Conservation (phyloP, 2,888 invertebrate species). For the Drosophila birchii region DNA sequence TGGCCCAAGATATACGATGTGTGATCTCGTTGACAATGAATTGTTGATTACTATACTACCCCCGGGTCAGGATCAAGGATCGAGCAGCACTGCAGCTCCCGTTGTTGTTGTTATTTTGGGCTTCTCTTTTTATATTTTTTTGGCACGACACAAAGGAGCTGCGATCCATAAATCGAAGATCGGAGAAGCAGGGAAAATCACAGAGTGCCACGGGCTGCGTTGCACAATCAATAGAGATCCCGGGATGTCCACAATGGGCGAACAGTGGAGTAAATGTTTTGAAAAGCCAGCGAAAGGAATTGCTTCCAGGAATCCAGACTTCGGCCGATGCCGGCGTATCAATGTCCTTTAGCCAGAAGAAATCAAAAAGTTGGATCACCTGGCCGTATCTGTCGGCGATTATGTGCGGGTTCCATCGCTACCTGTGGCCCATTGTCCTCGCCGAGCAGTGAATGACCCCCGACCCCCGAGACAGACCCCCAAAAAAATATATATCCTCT, state of each 20-base stretch:
- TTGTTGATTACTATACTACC: slow-evolving; percentile 66
- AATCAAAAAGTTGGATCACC: slow-evolving; percentile 83
- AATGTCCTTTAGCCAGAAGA: slow-evolving; percentile 80
- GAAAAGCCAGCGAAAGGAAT: slow-evolving; percentile 83
- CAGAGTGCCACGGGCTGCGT: slow-evolving; percentile 81
- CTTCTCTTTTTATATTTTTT: slow-evolving; percentile 51
- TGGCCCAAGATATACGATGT: slow-evolving; percentile 79
- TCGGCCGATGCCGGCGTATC: slow-evolving; percentile 63
- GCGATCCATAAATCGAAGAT: slow-evolving; percentile 74
- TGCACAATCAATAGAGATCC: slow-evolving; percentile 75
- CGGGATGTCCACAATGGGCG: slow-evolving; percentile 36
- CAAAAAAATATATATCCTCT: slow-evolving; percentile 40
- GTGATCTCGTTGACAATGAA: slow-evolving; percentile 83
- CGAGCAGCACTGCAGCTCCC: slow-evolving; percentile 44
- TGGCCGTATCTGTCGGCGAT: slow-evolving; percentile 73
- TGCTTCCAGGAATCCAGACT: slow-evolving; percentile 78
- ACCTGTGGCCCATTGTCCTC: slow-evolving; percentile 72
- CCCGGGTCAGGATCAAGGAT: slow-evolving; percentile 46
- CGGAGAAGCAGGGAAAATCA: slow-evolving; percentile 67
- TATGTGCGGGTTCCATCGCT: slow-evolving; percentile 73
- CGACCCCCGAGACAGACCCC: slow-evolving; percentile 35
- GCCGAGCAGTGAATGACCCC: slow-evolving; percentile 72
- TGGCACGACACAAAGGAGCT: slow-evolving; percentile 65
- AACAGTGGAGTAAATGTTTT: slow-evolving; percentile 82
- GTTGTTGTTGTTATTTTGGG: slow-evolving; percentile 22